phyloP scores from a whole-genome alignment of 2,888 invertebrate species.

The Fissipunctia ypsillon region DNA sequence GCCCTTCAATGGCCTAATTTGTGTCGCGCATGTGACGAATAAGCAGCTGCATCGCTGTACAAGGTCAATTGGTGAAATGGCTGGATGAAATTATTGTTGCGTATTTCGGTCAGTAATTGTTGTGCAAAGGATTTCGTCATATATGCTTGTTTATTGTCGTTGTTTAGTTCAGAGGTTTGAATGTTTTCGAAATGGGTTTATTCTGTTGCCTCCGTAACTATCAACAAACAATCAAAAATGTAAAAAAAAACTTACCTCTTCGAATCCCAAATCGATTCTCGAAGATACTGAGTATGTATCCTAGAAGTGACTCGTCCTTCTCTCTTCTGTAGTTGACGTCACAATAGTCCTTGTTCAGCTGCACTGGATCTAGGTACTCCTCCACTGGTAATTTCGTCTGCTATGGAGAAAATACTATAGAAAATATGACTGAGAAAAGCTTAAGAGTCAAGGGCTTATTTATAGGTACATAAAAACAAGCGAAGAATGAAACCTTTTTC shows the following conservation, averaged over 20 bases:
- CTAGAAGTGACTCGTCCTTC: conserved; percentile 83
- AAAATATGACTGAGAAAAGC: neutral
- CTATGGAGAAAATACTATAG: neutral
- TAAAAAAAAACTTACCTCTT: conserved; percentile 74
- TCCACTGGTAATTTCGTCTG: conserved; percentile 79
- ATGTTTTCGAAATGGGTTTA: neutral
- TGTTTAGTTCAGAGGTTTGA: neutral
- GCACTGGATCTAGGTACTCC: conserved; percentile 87
- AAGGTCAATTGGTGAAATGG: conserved; percentile 27
- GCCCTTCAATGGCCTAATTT: conserved; percentile 22
- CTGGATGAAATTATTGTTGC: neutral
- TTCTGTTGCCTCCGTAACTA: too few relatives aligned
- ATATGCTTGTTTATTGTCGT: conserved; percentile 7
- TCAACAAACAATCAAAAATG: neutral
- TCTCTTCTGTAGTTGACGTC: conserved; percentile 77
- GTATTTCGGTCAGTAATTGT: neutral
- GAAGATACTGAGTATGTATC: conserved; percentile 84
- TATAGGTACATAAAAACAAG: too few relatives aligned
- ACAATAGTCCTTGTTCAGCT: conserved; percentile 82
- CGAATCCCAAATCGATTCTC: conserved; percentile 83
- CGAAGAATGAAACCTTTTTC: neutral
- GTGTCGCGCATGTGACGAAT: neutral
- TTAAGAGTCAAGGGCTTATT: neutral
- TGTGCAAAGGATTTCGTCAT: neutral
- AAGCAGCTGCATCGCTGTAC: conserved; percentile 21